Conservation (phyloP, 2,888 invertebrate species). For the Autographa gamma region DNA sequence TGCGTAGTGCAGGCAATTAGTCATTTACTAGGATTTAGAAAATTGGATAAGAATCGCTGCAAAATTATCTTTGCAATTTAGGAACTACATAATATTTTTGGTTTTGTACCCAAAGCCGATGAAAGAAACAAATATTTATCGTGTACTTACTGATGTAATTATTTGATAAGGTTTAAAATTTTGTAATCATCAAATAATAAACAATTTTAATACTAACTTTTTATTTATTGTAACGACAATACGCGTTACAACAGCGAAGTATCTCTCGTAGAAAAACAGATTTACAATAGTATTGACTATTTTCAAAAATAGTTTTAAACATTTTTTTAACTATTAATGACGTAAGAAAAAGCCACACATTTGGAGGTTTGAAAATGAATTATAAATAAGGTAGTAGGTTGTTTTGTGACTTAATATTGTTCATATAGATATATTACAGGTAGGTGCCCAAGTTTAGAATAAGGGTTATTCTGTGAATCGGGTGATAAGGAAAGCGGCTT, state of each 20-base stretch:
- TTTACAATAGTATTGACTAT: neutral
- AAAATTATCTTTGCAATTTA: neutral
- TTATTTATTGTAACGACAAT: neutral
- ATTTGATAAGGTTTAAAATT: neutral
- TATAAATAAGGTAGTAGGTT: no score
- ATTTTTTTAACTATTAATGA: neutral
- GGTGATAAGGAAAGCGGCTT: neutral
- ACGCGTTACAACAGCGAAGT: neutral
- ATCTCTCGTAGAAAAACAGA: neutral
- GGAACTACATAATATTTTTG: neutral
- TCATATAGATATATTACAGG: no score
- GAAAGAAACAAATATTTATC: conserved; percentile 11
- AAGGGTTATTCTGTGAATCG: neutral
- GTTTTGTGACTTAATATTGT: no score
- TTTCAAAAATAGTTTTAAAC: neutral
- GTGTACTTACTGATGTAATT: neutral
- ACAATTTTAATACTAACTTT: neutral
- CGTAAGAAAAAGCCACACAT: no score
- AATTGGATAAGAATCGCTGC: no score
- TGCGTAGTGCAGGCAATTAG: no score
- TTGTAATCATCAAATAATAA: conserved; percentile 7
- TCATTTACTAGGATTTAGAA: no score
- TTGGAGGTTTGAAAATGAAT: no score
- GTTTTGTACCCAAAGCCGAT: neutral
- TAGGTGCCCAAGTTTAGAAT: no score